Evolutionary conservation across 2,797 vertebrate genomes (phyloP), one percentile per base, ranked within the genome.

Genomic region (Trichosurus vulpecula): DNA sequence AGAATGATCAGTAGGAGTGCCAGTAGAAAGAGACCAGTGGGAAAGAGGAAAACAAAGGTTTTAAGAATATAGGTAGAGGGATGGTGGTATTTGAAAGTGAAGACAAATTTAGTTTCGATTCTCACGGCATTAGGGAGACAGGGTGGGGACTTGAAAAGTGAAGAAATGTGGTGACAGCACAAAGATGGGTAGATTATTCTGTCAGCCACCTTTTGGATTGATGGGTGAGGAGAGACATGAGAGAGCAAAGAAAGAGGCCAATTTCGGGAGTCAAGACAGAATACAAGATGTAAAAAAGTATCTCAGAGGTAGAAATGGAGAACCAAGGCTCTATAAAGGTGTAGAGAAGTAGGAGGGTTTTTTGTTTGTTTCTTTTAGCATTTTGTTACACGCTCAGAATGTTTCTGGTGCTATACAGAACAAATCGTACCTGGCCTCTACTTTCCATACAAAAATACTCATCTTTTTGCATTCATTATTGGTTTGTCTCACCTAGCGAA

Each of bases 171-270:
- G 96, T 61, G 92, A 92, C 93, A 61, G 97, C 97, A 93, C 96
- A 92, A 96, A 98, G 94, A 90, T 96, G 54, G 96, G 0, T 13
- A 97, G 96, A 96, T 97, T 96, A 97, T 97, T 97, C 96, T 97
- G 97, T 98, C 97, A 97, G 97, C 95, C 94, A 95, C 96, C 96
- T 98, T 98, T 98, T 97, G 97, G 97, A 97, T 97, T 96, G 96
- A 96, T 97, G 93, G 96, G 91, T 95, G 97, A 97, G 57, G 96
- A 98, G 97, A 96, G 97, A 97, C 97, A 97, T 97, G 97, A 97
- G 98, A 97, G 96, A 95, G 8, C 25, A 47, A 87, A 87, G 97
- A 96, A 87, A 97, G 91, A 96, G 97, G 97, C 97, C 98, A 97
- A 96, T 96, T 96, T 96, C 89, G 93, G 97, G 95, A 97, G 96